These are phyloP conservation scores for Telenomus remus DNA, from an alignment of 1,140 invertebrate species.

Conservation along the genomic window DNA sequence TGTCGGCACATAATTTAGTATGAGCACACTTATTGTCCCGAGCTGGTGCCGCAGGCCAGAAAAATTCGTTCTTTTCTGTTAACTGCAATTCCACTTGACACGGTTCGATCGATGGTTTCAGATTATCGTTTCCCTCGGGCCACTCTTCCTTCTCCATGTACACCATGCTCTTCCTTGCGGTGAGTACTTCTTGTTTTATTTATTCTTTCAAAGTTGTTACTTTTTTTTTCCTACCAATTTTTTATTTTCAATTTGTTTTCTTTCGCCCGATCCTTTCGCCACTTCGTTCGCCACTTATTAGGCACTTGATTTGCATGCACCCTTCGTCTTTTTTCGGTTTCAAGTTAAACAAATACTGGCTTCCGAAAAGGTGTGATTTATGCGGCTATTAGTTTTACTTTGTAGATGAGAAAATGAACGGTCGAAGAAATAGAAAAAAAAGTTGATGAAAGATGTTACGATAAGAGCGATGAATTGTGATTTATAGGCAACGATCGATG, in stretches of 20 bases:
- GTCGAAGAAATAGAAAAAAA: no score
- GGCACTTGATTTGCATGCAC: slow-evolving; percentile 31
- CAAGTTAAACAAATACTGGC: slow-evolving; percentile 44
- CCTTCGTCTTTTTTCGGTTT: slow-evolving; percentile 19
- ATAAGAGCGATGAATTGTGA: background rate
- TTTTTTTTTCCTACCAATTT: slow-evolving; percentile 10
- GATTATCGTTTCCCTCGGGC: slow-evolving; percentile 88
- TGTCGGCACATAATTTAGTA: slow-evolving; percentile 6
- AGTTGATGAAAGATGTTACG: no score
- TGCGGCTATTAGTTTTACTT: background rate
- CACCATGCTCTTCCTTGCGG: slow-evolving; percentile 86
- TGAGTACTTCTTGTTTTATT: slow-evolving; percentile 76
- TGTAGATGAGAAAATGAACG: no score
- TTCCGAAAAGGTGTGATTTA: slow-evolving; percentile 23
- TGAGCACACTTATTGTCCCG: slow-evolving; percentile 34
- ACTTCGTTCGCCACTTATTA: slow-evolving; percentile 13
- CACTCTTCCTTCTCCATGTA: slow-evolving; percentile 89
- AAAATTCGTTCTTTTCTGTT: slow-evolving; percentile 52
- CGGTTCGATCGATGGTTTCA: slow-evolving; percentile 71
- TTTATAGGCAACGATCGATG: background rate
- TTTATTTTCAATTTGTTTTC: background rate
- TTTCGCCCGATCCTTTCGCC: slow-evolving; percentile 6
- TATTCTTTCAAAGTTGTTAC: slow-evolving; percentile 11
- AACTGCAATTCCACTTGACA: slow-evolving; percentile 66
- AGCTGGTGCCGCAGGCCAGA: slow-evolving; percentile 42